phyloP scores from a whole-genome alignment of 1,140 invertebrate genomes.

The Rhopalosiphum padi region DNA sequence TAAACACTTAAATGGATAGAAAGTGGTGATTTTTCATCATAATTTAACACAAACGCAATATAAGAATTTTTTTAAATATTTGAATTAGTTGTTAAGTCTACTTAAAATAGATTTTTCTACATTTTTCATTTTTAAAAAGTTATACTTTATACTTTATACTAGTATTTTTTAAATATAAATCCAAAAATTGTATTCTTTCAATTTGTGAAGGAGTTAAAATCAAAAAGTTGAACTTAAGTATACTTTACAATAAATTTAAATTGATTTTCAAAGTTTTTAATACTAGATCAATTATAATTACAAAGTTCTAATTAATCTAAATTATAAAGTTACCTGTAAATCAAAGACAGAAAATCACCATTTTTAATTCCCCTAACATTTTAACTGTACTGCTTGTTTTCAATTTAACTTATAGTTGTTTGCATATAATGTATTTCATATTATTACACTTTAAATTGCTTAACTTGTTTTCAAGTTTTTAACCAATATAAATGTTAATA shows the following conservation, averaged over 20 bases:
- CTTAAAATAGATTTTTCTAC: not conserved
- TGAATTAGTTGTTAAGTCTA: no score
- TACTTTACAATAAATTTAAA: not conserved
- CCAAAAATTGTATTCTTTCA: not conserved
- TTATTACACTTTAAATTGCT: not conserved
- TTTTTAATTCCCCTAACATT: not conserved
- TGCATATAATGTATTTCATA: not conserved
- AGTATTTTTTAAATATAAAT: no score
- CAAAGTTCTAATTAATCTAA: not conserved
- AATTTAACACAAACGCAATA: not conserved
- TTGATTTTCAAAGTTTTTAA: not conserved
- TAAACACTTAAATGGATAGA: no score
- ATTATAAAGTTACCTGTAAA: not conserved
- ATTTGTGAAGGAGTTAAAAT: not conserved
- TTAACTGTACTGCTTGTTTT: not conserved
- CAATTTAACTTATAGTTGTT: not conserved
- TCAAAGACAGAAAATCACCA: not conserved
- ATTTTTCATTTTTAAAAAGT: not conserved
- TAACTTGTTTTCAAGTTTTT: not conserved
- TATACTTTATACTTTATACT: no score
- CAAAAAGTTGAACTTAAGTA: no score
- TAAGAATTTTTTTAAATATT: not conserved
- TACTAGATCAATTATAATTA: not conserved
- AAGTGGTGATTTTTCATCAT: no score
- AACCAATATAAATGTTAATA: not conserved